These are phyloP conservation scores for Hucho hucho DNA, from an alignment of 2,113 vertebrate species.

Conservation along the genomic window DNA sequence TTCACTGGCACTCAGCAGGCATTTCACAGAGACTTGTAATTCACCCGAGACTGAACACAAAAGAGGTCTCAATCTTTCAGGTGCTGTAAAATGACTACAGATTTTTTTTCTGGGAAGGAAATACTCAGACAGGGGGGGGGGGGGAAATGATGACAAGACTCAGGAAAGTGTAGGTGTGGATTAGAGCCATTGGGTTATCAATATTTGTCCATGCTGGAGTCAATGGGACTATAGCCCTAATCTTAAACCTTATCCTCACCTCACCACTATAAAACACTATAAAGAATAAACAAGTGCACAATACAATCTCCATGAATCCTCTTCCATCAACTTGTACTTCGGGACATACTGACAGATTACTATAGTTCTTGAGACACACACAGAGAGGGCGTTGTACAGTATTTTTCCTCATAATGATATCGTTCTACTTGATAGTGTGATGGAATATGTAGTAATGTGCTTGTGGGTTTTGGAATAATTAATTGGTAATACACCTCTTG, in stretches of 20 bases:
- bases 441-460: no score
- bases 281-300: no score
- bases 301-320: no score
- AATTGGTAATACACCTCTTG: no score
- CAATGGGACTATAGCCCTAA: background rate
- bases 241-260: background rate
- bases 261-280: no score
- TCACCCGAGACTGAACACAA: conserved; percentile 48
- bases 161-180: conserved; percentile 32
- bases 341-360: no score
- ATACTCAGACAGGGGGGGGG: conserved; percentile 54
- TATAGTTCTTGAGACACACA: no score
- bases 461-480: no score
- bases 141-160: conserved; percentile 33
- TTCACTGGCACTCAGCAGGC: conserved; percentile 58
- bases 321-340: no score
- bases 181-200: conserved; percentile 40
- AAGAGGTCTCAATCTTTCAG: conserved; percentile 58
- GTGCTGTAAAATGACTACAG: conserved; percentile 47
- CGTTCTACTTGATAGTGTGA: no score
- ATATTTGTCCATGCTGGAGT: conserved; percentile 46
- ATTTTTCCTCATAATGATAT: no score
- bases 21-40: conserved; percentile 59
- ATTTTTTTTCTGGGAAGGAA: conserved; percentile 54
- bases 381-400: no score